Base-by-base conservation (phyloP, 2,888 invertebrate species). In the Tachina grossa region DNA sequence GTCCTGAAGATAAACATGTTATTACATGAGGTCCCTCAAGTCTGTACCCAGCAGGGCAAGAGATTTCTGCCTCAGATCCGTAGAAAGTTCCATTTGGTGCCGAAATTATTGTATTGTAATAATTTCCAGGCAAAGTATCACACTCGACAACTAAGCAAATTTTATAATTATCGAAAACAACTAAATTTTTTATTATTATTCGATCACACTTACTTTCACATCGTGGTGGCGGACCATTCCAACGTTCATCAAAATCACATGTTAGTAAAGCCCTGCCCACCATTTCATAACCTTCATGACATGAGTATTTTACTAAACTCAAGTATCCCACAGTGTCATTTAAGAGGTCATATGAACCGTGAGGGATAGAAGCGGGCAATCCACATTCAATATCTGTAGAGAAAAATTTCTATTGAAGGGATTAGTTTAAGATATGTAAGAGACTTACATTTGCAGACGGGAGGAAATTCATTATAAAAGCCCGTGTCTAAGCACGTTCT, bases 381-480 rank as follows among this genome's bases (percentile, higher is more conserved):
- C 98, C 98, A 91, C 98, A 98, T 90, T 97, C 97, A 88, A 98
- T 96, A 89, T 96, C 97, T 97, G 91, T 2, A 71, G 63, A 65
- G 0, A 0, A 47, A 19, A 49, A 14, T 0, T 45, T 31, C 0
- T 13, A 41, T 41, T 41, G 19, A 19, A 1, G 0, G 5, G 1
- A 39, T 9, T 71, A 19, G 14, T 61, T 49, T 3, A 39, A 8
- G 16, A n/a, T 16, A 9, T 16, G 14, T 16, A 19, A n/a, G 14
- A 10, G 39, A 93, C 96, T 95, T 93, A 98, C 98, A 95, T 95
- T 97, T 97, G 92, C 98, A 98, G 59, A 97, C 97, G 0, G 98
- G 98, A 45, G 98, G 97, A 90, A 97, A 98, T 91, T 98, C 98
- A 88, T 97, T 97, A 91, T 97, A 98, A 93, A 98, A 98, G 59